These are phyloP conservation scores for Dolichallabes microphthalmus DNA, from an alignment of 2,113 vertebrate genomes.

Conservation along the genomic window DNA sequence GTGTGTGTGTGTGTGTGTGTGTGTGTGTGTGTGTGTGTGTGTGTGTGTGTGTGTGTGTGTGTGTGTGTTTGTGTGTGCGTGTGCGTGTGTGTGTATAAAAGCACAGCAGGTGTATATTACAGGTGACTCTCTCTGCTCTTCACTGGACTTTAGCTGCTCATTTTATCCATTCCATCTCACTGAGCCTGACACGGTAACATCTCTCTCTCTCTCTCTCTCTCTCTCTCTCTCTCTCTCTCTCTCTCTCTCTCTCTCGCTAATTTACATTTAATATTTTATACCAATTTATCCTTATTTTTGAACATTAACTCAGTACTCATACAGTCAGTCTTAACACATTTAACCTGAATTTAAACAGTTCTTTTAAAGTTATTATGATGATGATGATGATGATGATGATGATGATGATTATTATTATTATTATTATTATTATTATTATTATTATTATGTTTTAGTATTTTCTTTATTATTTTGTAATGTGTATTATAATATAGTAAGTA, in stretches of 20 bases:
- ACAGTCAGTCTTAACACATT: not conserved
- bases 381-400: too few species aligned
- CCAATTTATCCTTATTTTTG: not conserved
- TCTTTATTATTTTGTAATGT: not conserved
- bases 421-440: not conserved
- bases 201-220: not conserved
- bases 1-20: conserved; percentile 18
- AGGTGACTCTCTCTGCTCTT: conserved; percentile 33
- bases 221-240: not conserved
- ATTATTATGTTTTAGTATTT: not conserved
- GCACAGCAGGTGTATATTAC: conserved; percentile 39
- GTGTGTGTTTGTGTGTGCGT: conserved; percentile 21
- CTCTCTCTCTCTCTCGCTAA: not conserved
- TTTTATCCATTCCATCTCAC: conserved; percentile 8
- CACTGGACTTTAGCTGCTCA: conserved; percentile 23
- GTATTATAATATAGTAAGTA: not conserved
- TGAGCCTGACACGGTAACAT: conserved; percentile 13
- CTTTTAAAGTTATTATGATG: not conserved
- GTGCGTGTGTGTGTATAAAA: conserved; percentile 40
- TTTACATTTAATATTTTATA: not conserved
- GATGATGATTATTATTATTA: not conserved
- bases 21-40: conserved; percentile 28
- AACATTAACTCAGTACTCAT: not conserved
- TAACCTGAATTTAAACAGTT: not conserved
- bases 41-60: conserved; percentile 28